Percentiles rank a stretch among this genome's conserved stretches.
Evolutionary conservation across 1,140 invertebrate genomes (phyloP).

Genomic region (Elymnias hypermnestra): DNA sequence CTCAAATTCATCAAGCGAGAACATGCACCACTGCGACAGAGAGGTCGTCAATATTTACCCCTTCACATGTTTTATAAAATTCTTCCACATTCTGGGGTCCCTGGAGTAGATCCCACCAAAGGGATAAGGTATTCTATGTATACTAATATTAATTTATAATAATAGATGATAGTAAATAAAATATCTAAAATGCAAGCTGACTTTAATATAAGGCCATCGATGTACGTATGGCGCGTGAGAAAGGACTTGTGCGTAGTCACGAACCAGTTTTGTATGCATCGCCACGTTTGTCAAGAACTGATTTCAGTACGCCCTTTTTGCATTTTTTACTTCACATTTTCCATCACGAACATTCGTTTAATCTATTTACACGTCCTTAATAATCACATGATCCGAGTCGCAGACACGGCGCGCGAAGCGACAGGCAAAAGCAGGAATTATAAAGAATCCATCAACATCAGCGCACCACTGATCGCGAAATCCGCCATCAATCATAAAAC

Average conservation of each 20-base stretch:
- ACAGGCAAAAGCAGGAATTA: slow-evolving; percentile 43
- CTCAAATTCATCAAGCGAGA: too few relatives aligned
- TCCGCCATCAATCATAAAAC: slow-evolving; percentile 74
- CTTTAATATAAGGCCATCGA: too few relatives aligned
- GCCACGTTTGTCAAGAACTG: slow-evolving; percentile 27
- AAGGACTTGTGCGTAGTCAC: slow-evolving; percentile 30
- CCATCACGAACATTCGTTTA: slow-evolving; percentile 10
- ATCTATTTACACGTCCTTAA: slow-evolving; percentile 24
- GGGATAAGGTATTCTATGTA: too few relatives aligned
- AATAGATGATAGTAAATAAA: too few relatives aligned
- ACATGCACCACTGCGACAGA: too few relatives aligned
- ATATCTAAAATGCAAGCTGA: too few relatives aligned
- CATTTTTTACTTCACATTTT: slow-evolving; percentile 19
- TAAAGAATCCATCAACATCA: slow-evolving; percentile 71
- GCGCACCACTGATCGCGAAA: slow-evolving; percentile 65
- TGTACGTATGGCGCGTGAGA: slow-evolving; percentile 8
- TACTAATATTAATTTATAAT: too few relatives aligned
- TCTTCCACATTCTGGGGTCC: too few relatives aligned
- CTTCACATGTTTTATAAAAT: too few relatives aligned
- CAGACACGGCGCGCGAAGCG: slow-evolving; percentile 38
- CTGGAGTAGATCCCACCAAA: too few relatives aligned
- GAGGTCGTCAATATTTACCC: too few relatives aligned
- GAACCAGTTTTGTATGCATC: slow-evolving; percentile 33
- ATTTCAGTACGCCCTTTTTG: slow-evolving; percentile 20
- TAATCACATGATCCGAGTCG: slow-evolving; percentile 43